Evolutionary conservation across 2,888 invertebrate genomes (phyloP), one percentile per base, ranked within the genome.

Genomic region (Sturmia bella): DNA sequence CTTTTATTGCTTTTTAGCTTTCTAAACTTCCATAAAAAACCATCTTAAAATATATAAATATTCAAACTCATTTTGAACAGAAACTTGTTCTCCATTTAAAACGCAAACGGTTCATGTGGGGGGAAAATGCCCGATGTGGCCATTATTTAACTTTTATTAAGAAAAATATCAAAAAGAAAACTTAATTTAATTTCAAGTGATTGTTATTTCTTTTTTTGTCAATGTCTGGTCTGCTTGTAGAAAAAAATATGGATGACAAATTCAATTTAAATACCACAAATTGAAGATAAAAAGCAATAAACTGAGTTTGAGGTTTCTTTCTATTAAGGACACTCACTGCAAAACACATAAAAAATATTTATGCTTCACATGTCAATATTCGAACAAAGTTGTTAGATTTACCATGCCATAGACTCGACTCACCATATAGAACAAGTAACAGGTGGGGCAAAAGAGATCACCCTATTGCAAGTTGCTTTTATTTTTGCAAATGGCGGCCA

Each of bases 111-210:
- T 27, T 4, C 1, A 50, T 56, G 15, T 50, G 68, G 32, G 19
- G 41, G 43, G 27, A 57, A 72, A 66, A 39, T 32, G 45, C 37
- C 39, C 21, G 59, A 72, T 66, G 50, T 78, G 72, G 72, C n/a
- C n/a, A 64, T 78, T 78, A 78, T 59, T 78, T 72, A 72, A 72
- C 72, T 78, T 73, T 78, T 52, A 45, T 68, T 50, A 9, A 54
- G 32, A 50, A 59, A 39, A 69, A 54, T 54, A 21, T 66, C 52
- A 45, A 64, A 66, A 70, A 64, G 56, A 77, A 77, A 70, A 48
- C 32, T 32, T 32, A 32, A 32, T 32, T 32, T 32, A 32, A 32
- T 32, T 32, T 3, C 32, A 32, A 32, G 63, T 64, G 64, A 63
- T 69, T 70, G 24, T n/a, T n/a, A n/a, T n/a, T n/a, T n/a, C 24